Evolutionary conservation across 2,113 vertebrate genomes (phyloP), one percentile per base, ranked within the genome.

Genomic region (Colinus virginianus): DNA sequence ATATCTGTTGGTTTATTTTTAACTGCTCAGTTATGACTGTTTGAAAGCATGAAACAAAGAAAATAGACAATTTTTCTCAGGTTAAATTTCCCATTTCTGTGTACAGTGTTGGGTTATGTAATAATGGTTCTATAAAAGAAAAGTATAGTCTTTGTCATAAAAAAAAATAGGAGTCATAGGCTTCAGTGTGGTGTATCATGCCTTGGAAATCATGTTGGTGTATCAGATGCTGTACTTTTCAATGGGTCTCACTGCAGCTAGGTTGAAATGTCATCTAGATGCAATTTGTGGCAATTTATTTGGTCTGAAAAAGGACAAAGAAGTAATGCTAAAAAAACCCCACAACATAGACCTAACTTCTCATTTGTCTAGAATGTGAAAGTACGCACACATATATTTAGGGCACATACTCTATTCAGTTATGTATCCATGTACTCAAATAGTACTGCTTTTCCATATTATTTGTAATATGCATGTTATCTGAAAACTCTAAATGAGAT

Each of bases 1-100:
- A 38, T 93, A 80, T 19, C 82, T 74, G n/a, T 82, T 75, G 56
- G 62, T 75, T 43, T n/a, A 5, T 80, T 92, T 94, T 96, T 88
- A 95, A 81, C 64, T 86, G 69, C 51, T 91, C 76, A 7, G 36
- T 93, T 90, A 88, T 28, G 51, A 94, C 61, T 20, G 1, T 74
- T 84, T 95, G 90, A 88, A 88, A 94, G 56, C 79, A 78, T 66
- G 91, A 94, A 90, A 48, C 79, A 72, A 86, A 94, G 85, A 94
- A 95, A 95, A 95, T 64, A 71, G 84, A 21, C 72, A 71, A 68
- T 86, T 86, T 95, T 94, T 86, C 87, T 81, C 46, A 94, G 94
- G 94, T 94, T 91, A 88, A 64, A 88, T 94, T 91, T 90, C 81
- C 43, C 64, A 93, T 96, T 91, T 93, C 79, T 91, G 8, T 3